Evolutionary conservation across 1,140 invertebrate species (phyloP).

Genomic region (Sipha flava): DNA sequence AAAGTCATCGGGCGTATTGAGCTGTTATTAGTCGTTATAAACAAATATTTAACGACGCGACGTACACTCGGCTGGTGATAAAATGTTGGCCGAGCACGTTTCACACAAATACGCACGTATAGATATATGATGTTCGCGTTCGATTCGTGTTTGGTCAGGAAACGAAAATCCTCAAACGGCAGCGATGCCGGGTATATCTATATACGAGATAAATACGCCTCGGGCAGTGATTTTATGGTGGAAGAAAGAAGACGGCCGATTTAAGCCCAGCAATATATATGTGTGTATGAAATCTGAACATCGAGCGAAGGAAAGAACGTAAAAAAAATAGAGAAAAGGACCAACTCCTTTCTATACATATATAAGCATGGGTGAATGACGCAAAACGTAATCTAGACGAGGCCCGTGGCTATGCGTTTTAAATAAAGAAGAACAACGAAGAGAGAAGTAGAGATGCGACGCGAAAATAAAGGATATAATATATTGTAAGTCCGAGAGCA

Average conservation of each 20-base stretch:
- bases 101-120: neutral
- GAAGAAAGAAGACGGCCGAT: neutral
- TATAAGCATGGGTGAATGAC: neutral
- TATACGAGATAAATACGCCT: neutral
- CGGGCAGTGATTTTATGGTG: neutral
- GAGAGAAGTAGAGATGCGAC: neutral
- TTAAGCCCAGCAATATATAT: neutral
- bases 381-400: constrained; percentile 1
- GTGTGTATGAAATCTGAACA: neutral
- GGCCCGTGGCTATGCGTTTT: neutral
- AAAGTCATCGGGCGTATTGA: neutral
- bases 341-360: neutral
- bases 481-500: neutral
- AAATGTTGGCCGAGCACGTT: neutral
- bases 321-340: neutral
- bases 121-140: too few species aligned
- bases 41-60: neutral
- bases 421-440: neutral
- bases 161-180: neutral
- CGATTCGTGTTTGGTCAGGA: too few species aligned
- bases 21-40: neutral
- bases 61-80: neutral
- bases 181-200: neutral
- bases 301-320: neutral
- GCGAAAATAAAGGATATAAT: neutral